Conservation (phyloP, 2,888 invertebrate genomes). For the Pilophorus perplexus region DNA sequence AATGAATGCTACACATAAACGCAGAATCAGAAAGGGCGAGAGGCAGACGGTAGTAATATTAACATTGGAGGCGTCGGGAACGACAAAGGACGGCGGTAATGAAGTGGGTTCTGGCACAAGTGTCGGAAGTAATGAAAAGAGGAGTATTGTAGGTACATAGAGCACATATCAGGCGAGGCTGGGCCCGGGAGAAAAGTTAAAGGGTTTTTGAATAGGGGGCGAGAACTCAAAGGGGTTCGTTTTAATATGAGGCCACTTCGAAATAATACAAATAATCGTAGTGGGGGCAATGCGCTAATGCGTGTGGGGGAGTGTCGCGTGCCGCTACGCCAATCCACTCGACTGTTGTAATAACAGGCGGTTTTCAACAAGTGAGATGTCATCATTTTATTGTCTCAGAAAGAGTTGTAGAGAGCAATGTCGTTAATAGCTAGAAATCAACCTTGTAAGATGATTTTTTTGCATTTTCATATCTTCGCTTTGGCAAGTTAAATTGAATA, state of each 20-base stretch:
- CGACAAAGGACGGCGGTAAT: slow-evolving; percentile 27
- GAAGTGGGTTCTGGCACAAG: slow-evolving; percentile 18
- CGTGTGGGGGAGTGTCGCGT: background rate
- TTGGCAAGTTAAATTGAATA: no score
- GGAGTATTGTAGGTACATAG: slow-evolving; percentile 9
- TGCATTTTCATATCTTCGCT: no score
- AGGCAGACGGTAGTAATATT: slow-evolving; percentile 17
- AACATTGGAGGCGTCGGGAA: slow-evolving; percentile 13
- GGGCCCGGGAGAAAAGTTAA: no score
- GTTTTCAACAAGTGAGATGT: slow-evolving; percentile 26
- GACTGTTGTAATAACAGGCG: slow-evolving; percentile 29
- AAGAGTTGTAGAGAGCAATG: no score
- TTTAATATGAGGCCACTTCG: slow-evolving; percentile 32
- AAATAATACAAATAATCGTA: slow-evolving; percentile 39
- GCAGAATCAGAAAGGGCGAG: slow-evolving; percentile 5
- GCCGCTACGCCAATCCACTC: slow-evolving; percentile 10
- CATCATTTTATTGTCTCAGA: slow-evolving; percentile 3
- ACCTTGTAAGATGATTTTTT: no score
- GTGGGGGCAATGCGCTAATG: background rate
- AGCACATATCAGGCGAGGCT: background rate
- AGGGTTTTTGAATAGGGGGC: no score
- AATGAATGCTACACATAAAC: slow-evolving; percentile 17
- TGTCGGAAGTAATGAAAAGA: slow-evolving; percentile 21
- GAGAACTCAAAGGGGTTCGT: slow-evolving; percentile 2
- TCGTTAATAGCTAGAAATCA: no score